phyloP scores from a whole-genome alignment of 2,113 vertebrate genomes.

The Clarias batrachus region DNA sequence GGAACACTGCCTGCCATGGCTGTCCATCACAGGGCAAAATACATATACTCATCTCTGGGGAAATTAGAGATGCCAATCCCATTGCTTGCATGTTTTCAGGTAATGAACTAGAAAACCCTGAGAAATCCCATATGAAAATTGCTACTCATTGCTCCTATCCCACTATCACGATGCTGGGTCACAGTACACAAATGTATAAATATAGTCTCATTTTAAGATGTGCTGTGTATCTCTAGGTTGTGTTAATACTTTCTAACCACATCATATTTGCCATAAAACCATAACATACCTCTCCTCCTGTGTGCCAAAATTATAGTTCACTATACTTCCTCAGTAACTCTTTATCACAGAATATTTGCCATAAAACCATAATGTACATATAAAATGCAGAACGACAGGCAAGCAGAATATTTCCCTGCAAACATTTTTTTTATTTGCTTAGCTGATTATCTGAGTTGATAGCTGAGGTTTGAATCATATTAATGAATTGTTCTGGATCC shows the following conservation, averaged over 20 bases:
- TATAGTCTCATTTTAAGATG: not conserved
- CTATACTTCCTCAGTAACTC: not conserved
- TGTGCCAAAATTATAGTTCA: too few species aligned
- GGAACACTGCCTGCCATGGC: too few species aligned
- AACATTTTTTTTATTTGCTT: not conserved
- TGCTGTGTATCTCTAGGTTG: not conserved
- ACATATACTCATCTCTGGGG: not conserved
- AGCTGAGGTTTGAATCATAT: not conserved
- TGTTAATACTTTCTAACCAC: not conserved
- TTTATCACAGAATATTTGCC: not conserved
- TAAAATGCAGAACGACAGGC: not conserved
- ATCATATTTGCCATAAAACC: not conserved
- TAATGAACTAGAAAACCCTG: not conserved
- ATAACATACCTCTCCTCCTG: not conserved
- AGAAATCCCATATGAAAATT: not conserved
- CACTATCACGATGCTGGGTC: too few species aligned
- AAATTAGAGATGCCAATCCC: not conserved
- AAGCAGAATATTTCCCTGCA: not conserved
- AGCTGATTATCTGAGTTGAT: not conserved
- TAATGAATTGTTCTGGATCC: constrained; percentile 23
- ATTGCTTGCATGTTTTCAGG: not conserved
- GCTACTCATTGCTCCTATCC: not conserved
- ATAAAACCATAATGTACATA: not conserved
- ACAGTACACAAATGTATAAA: not conserved
- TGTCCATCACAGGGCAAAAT: too few species aligned